phyloP scores from a whole-genome alignment of 2,797 vertebrate genomes.

The Poliocrania exsul region DNA sequence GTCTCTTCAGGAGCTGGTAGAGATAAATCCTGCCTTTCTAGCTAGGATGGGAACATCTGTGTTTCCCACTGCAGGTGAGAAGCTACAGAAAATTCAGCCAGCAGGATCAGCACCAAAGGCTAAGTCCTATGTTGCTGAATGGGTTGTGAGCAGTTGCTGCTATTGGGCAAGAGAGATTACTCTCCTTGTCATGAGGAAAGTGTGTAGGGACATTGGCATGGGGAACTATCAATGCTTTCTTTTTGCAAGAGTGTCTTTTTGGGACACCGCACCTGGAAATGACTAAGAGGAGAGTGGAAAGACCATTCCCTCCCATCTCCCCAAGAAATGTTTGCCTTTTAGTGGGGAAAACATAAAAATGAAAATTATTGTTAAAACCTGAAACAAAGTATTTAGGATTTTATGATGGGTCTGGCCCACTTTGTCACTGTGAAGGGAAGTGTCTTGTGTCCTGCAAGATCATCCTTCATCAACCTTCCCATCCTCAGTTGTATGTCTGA shows the following conservation, averaged over 20 bases:
- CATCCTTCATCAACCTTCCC: neutral
- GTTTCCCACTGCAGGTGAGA: neutral
- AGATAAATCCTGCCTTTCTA: neutral
- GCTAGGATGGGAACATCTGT: neutral
- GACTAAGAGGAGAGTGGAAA: neutral
- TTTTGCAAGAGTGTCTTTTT: neutral
- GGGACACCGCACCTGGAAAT: neutral
- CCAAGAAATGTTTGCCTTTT: neutral
- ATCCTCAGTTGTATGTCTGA: neutral
- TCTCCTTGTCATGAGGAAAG: neutral
- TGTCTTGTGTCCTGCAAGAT: neutral
- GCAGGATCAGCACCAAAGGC: neutral
- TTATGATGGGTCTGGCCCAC: neutral
- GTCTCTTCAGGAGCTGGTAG: neutral
- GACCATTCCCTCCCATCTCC: accelerated
- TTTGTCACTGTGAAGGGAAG: neutral
- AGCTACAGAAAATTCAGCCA: neutral
- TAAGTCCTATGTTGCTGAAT: neutral
- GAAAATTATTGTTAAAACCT: neutral
- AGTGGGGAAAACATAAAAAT: neutral
- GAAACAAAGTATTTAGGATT: neutral
- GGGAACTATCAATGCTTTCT: neutral
- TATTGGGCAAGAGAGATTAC: neutral
- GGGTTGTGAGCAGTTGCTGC: neutral
- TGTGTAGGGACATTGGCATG: neutral